Evolutionary conservation across 2,888 invertebrate species (phyloP), one percentile per base, ranked within the genome.

Genomic region (Eristalis intricaria): DNA sequence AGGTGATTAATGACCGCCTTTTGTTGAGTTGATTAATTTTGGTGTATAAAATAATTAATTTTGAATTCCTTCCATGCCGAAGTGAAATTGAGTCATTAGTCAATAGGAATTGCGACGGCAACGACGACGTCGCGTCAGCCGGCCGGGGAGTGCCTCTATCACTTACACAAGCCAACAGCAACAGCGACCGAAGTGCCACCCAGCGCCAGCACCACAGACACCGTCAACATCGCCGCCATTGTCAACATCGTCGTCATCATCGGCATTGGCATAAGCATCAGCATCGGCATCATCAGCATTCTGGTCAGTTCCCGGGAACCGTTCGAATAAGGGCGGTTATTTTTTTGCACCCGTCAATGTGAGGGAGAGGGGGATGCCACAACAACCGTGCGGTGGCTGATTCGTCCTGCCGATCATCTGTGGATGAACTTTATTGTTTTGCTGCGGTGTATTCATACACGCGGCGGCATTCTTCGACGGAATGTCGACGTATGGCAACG

Each of bases 21-120:
- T 77, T 81, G 77, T 84, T 74, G 88, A 88, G 88, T 88, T 88
- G 88, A 88, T 88, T 88, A 88, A 88, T 88, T 88, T 88, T 70
- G 84, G 88, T 88, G 84, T 81, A 88, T 84, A 80, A 88, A 88
- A 88, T 88, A 88, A 88, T 88, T 88, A 88, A 88, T 88, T 87
- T 88, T 88, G 84, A 88, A 84, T 84, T 88, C 77, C 77, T 73
- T 69, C 74, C 76, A 70, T 88, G 76, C 80, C 77, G 65, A 76
- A 88, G 77, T 70, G 77, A 84, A 88, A 88, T 88, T 88, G 88
- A 88, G 84, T 88, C 88, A 88, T 88, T 88, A 88, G 88, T 88
- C 88, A 88, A 88, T 88, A 77, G 70, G 70, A 81, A 88, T 70
- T 74, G 84, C 88, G 73, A 81, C 65, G 60, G 70, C 74, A 32